Base-by-base conservation (phyloP, 2,888 invertebrate genomes). In the Diplazon laetatorius region DNA sequence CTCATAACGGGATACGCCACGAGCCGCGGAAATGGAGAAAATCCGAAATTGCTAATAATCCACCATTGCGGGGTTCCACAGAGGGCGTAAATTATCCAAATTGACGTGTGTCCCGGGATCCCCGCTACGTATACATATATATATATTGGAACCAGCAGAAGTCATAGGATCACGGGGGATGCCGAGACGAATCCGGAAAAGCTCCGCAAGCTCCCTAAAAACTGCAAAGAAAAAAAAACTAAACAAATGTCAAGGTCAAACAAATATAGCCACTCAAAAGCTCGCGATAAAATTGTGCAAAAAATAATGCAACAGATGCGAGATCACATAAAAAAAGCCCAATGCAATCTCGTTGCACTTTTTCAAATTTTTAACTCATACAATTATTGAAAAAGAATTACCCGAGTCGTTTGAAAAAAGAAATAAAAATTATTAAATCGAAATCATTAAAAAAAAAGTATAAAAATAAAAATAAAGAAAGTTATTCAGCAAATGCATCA, bases 31-130 rank as follows among this genome's bases (percentile, higher is more conserved):
- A 69, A 74, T 65, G 18, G 42, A 18, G 65, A 70, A 78, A 78
- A 78, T 73, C 57, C 57, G 57, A 73, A 73, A 78, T 78, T 42
- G 78, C 73, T 73, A 78, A 78, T 70, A 46, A 73, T 65, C 73
- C 69, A 44, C 44, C 12, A 69, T 9, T 52, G 37, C 35, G 59
- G 37, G 14, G 10, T 12, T n/a, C n/a, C n/a, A 62, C 9, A 35
- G 70, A 48, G 57, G 6, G 30, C 42, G 69, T 65, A 73, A 78
- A 74, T 78, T 74, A 74, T 59, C 65, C n/a, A 57, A 16, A 14
- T 48, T 65, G 78, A 74, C 78, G 66, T 73, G 70, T 52, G 25
- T 44, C 70, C 60, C 52, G 39, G 50, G n/a, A n/a, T n/a, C 42
- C 16, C 25, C 20, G 69, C 59, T 60, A 60, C n/a, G 50, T 78